These are phyloP conservation scores for Manis crassicaudata DNA, from an alignment of 2,797 vertebrate genomes.

Conservation along the genomic window DNA sequence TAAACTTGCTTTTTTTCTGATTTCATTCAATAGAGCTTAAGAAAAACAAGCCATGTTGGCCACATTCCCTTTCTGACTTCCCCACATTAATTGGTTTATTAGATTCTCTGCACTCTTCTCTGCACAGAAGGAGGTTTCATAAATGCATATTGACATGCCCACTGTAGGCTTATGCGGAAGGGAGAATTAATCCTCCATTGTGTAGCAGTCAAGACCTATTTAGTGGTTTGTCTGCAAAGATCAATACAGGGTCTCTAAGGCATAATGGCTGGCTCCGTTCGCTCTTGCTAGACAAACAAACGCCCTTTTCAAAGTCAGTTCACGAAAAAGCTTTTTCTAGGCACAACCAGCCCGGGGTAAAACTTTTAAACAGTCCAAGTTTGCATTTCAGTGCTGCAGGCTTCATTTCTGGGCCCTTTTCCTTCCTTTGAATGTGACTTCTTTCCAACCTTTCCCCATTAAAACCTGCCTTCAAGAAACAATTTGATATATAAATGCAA, in stretches of 20 bases:
- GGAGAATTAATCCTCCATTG: conserved; percentile 70
- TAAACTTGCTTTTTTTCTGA: neutral
- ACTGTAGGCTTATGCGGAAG: neutral
- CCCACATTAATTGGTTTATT: conserved; percentile 52
- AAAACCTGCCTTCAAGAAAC: conserved; percentile 32
- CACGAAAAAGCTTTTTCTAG: conserved; percentile 37
- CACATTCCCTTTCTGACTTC: neutral
- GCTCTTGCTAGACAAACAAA: conserved; percentile 66
- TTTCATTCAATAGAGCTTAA: conserved; percentile 20
- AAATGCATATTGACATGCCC: conserved; percentile 48
- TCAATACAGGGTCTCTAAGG: conserved; percentile 71
- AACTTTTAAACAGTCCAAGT: conserved; percentile 49
- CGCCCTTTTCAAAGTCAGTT: conserved; percentile 68
- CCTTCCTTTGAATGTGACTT: neutral
- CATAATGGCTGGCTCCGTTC: conserved; percentile 51
- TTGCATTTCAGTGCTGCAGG: neutral
- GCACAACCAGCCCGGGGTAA: conserved; percentile 34
- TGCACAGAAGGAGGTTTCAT: conserved; percentile 39
- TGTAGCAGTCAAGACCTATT: conserved; percentile 67
- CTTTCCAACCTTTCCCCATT: neutral
- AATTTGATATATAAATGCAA: conserved; percentile 38
- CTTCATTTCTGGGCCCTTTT: neutral
- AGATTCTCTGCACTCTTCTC: neutral
- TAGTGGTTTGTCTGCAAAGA: conserved; percentile 52
- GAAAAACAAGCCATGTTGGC: neutral